Conservation (phyloP, 2,888 invertebrate species). For the Mesoligia furuncula region DNA sequence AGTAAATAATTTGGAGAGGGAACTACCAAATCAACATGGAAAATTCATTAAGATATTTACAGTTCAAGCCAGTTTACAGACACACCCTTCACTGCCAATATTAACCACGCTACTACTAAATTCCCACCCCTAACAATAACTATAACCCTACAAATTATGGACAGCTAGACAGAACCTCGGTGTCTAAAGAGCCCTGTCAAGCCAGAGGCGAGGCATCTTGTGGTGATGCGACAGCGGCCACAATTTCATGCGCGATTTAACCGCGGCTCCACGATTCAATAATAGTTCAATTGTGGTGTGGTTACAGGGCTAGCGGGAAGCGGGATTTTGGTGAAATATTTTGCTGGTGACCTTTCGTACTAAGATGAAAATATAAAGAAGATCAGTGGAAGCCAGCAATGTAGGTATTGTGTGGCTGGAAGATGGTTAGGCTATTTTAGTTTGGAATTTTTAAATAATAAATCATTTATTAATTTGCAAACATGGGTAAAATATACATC, state of each 20-base stretch:
- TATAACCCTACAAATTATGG: conserved; percentile 12
- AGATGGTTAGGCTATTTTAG: neutral
- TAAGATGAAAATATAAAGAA: neutral
- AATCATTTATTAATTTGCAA: no score
- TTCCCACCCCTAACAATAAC: neutral
- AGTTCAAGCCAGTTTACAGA: neutral
- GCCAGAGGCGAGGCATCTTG: conserved; percentile 16
- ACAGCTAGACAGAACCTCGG: conserved; percentile 30
- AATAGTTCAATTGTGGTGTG: conserved; percentile 41
- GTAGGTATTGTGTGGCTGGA: neutral
- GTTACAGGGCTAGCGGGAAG: conserved; percentile 20
- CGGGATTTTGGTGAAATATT: neutral
- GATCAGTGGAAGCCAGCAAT: neutral
- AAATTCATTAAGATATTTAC: conserved; percentile 4
- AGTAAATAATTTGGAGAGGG: neutral
- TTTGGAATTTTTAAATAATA: neutral
- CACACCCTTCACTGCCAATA: neutral
- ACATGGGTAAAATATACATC: no score
- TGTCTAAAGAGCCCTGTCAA: conserved; percentile 15
- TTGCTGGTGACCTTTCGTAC: neutral
- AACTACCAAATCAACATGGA: neutral
- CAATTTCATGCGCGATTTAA: conserved; percentile 64
- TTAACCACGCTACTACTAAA: neutral
- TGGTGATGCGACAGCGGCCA: conserved; percentile 34
- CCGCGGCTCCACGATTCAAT: conserved; percentile 54